Base-by-base conservation (phyloP, 2,113 vertebrate species). In the Indicator indicator region DNA sequence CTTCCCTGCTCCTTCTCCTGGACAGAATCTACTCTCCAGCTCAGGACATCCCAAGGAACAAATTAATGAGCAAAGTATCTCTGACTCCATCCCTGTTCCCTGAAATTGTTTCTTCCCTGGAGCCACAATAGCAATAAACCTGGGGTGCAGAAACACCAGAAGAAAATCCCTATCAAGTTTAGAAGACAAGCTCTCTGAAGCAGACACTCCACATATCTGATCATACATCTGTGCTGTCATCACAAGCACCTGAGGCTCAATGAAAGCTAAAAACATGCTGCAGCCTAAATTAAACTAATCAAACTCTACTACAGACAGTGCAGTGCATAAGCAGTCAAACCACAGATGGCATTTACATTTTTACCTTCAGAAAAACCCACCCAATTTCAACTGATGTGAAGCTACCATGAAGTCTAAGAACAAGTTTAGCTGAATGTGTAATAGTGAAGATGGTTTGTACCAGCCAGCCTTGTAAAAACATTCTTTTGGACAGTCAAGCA, bases 201-300 rank as follows among this genome's bases (percentile, higher is more conserved):
- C 28, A 92, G 55, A 12, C 24, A 32, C 88, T 90, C 92, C n/a
- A 11, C 77, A 64, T 44, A 63, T 94, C 67, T 2, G 2, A 3
- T 32, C 11, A 19, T 48, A 62, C 38, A 71, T 71, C 83, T 89
- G n/a, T 79, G 79, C 33, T 83, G 15, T 32, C 44, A 26, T 59
- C n/a, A 59, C 27, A 84, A 86, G 52, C 24, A 19, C 42, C 58
- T 55, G 50, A 93, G 42, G 73, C n/a, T 62, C 64, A 58, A 23
- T 16, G 42, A 90, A 82, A 86, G 44, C 44, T 78, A 52, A 94
- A 90, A 81, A 27, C 38, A 56, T 68, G 32, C 7, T 86, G 50
- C 19, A 73, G 44, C n/a, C 50, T 84, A 50, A 78, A 87, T 86
- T 70, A 82, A 91, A 94, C 75, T 76, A 70, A 90, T 62, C 44